Evolutionary conservation across 2,888 invertebrate species (phyloP), one percentile per base, ranked within the genome.

Genomic region (Plebejus anna): DNA sequence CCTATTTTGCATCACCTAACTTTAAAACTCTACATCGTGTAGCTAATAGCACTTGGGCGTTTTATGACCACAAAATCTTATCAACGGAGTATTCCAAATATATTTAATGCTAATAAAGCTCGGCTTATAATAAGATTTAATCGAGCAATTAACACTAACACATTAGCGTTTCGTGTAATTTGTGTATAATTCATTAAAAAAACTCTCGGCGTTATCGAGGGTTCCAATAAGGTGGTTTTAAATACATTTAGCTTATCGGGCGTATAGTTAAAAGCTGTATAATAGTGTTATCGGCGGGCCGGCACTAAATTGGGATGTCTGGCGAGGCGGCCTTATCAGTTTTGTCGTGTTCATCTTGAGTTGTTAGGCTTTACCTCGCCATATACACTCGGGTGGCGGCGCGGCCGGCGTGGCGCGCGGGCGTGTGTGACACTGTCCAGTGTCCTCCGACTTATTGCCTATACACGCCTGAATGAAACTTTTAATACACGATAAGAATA

Each of bases 261-360:
- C 88, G 85, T 91, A 91, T 94, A 94, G 93, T 94, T 94, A 93
- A 93, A 93, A 94, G 93, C 93, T 90, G 91, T 91, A 92, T 94
- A 93, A 94, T 94, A 91, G 93, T 89, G 90, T 93, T 94, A 94
- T 94, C 94, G 90, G 83, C 80, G 88, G 87, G 84, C 88, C 87
- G 92, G 93, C 87, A 93, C 91, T 93, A 93, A 93, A 94, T 94
- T 94, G 92, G 94, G 92, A 93, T 92, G 94, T 94, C 92, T 90
- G 85, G 85, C 85, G 84, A 85, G 86, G 88, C 88, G 90, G 89
- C 87, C 88, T 93, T 94, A 93, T 93, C 93, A 92, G 91, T 90
- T 90, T 89, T 89, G 93, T 92, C 93, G 89, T 93, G 93, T 93
- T 91, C 91, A 90, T 91, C 91, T 91, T 94, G 93, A 94, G 92